Conservation (phyloP, 2,113 vertebrate genomes). For the Callospermophilus lateralis region DNA sequence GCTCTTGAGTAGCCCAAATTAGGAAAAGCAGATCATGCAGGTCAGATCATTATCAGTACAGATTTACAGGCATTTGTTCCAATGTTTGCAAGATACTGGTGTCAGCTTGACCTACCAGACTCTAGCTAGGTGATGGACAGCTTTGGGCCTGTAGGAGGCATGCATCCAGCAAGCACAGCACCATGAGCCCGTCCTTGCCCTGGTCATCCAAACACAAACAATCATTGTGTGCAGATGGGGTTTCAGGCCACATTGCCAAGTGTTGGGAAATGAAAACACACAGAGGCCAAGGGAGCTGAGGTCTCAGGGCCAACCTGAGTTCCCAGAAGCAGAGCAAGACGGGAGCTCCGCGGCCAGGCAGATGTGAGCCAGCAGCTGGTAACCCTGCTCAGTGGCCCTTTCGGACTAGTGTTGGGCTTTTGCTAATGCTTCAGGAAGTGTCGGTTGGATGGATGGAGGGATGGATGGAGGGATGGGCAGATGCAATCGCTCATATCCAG, state of each 20-base stretch:
- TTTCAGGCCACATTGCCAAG: neutral
- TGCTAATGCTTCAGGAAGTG: neutral
- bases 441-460: neutral
- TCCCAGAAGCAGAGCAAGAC: neutral
- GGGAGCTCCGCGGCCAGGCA: neutral
- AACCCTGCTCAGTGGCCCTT: neutral
- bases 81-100: neutral
- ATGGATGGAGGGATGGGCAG: neutral
- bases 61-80: neutral
- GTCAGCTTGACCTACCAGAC: neutral
- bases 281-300: neutral
- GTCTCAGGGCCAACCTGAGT: neutral
- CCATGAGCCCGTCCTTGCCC: neutral
- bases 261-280: neutral
- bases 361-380: neutral
- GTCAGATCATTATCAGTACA: neutral
- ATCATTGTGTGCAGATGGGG: neutral
- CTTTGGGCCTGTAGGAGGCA: neutral
- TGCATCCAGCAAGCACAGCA: accelerated
- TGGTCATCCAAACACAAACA: neutral
- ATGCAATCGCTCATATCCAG: neutral
- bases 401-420: neutral
- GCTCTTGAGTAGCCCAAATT: neutral
- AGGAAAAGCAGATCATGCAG: neutral
- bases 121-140: neutral